Base-by-base conservation (phyloP, 2,888 invertebrate species). In the Helicoverpa assulta region DNA sequence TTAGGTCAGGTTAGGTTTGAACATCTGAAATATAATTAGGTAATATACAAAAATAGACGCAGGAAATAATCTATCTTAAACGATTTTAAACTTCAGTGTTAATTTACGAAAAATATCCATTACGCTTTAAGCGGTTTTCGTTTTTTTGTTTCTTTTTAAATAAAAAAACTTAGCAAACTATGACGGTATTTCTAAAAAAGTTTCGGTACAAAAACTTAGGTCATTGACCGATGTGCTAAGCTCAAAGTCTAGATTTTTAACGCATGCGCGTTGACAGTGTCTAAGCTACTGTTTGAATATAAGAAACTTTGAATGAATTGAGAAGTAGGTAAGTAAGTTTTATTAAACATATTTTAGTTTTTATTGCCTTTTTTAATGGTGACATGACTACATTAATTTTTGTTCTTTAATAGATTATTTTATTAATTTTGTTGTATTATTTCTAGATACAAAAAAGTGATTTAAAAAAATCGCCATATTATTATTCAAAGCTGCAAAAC, bases 141-240 rank as follows among this genome's bases (percentile, higher is more conserved):
- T 37, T 59, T 55, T 67, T 40, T 37, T 5, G 10, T 3, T 51
- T 50, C 54, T 19, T 43, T 53, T 26, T 4, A 43, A 60, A 21
- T n/a, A 26, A 59, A 26, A 59, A 63, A 60, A 55, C 51, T 12
- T 18, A 60, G 58, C 55, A 68, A 69, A 54, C 53, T 63, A 69
- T 50, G 29, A 75, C 65, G 43, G 7, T n/a, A 70, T 58, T 16
- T 12, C 55, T 40, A 16, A 54, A 57, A 66, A 37, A n/a, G 43
- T 53, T 77, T 29, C 8, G 0, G 0, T 16, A 60, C 51, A 77
- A 79, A 75, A 77, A 75, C 80, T 52, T 59, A 60, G 80, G 53
- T 59, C 59, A 19, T 57, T 63, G 76, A 52, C 62, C 76, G 60
- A 51, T 18, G 60, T 43, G 50, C 7, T 29, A 21, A 56, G 50